These are phyloP conservation scores for Polyodon spathula DNA, from an alignment of 2,113 vertebrate species.

Conservation along the genomic window DNA sequence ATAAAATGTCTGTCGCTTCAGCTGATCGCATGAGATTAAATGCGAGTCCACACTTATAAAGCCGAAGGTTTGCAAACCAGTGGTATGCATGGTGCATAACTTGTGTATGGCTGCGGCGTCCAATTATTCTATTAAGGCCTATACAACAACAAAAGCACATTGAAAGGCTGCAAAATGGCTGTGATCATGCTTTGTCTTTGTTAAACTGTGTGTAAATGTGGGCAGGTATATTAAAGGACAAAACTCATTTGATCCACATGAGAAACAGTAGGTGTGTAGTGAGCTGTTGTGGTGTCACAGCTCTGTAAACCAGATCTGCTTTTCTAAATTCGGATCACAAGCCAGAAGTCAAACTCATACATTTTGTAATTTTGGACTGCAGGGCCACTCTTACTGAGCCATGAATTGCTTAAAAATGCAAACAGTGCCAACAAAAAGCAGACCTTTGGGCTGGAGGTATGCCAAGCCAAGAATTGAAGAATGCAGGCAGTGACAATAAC, in stretches of 20 bases:
- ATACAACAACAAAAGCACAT: too few species aligned
- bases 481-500: background rate
- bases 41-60: too few species aligned
- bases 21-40: too few species aligned
- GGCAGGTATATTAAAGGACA: background rate
- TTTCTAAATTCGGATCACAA: background rate
- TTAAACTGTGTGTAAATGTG: too few species aligned
- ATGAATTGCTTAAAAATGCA: slow-evolving; percentile 1
- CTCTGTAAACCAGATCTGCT: background rate
- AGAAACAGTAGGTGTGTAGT: background rate
- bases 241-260: background rate
- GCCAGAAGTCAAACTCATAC: background rate
- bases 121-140: too few species aligned
- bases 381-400: background rate
- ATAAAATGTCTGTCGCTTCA: too few species aligned
- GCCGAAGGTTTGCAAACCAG: too few species aligned
- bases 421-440: background rate
- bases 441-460: background rate
- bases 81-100: too few species aligned
- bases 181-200: too few species aligned
- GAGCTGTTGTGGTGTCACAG: background rate
- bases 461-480: background rate
- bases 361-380: background rate
- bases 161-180: too few species aligned
- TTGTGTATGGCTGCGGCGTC: too few species aligned